Conservation (phyloP, 2,797 vertebrate genomes). For the Pipistrellus nathusii region DNA sequence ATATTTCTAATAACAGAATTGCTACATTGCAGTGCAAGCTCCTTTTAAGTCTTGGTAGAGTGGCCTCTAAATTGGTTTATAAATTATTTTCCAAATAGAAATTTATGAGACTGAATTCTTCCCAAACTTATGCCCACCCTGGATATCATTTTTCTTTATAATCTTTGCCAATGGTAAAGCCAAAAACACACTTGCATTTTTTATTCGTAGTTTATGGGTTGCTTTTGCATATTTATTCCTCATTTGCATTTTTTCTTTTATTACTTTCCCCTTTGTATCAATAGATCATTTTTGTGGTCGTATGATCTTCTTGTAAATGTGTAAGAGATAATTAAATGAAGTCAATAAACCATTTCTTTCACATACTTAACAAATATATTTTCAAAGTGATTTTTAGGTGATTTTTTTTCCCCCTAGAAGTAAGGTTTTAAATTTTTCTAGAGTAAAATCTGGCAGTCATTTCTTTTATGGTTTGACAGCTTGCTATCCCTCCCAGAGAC, state of each 20-base stretch:
- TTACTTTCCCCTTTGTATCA: slow-evolving; percentile 54
- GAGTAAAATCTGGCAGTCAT: slow-evolving; percentile 6
- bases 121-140: slow-evolving; percentile 22
- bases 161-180: slow-evolving; percentile 48
- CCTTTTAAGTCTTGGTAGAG: slow-evolving; percentile 17
- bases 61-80: slow-evolving; percentile 29
- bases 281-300: slow-evolving; percentile 77
- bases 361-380: slow-evolving; percentile 69
- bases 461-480: not conserved
- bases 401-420: slow-evolving; percentile 43
- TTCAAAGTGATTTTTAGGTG: slow-evolving; percentile 58
- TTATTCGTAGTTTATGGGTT: slow-evolving; percentile 63
- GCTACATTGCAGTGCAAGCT: not conserved
- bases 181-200: slow-evolving; percentile 59
- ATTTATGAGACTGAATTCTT: slow-evolving; percentile 68
- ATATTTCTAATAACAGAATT: slow-evolving; percentile 20
- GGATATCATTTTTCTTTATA: slow-evolving; percentile 69
- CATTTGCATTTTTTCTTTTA: slow-evolving; percentile 76
- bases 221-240: slow-evolving; percentile 62
- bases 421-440: slow-evolving; percentile 57
- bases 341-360: slow-evolving; percentile 73
- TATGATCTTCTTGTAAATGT: slow-evolving; percentile 73
- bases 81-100: slow-evolving; percentile 52
- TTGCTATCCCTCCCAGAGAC: slow-evolving; percentile 20
- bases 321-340: slow-evolving; percentile 78